Base-by-base conservation (phyloP, 1,140 invertebrate genomes). In the Monochamus saltuarius region DNA sequence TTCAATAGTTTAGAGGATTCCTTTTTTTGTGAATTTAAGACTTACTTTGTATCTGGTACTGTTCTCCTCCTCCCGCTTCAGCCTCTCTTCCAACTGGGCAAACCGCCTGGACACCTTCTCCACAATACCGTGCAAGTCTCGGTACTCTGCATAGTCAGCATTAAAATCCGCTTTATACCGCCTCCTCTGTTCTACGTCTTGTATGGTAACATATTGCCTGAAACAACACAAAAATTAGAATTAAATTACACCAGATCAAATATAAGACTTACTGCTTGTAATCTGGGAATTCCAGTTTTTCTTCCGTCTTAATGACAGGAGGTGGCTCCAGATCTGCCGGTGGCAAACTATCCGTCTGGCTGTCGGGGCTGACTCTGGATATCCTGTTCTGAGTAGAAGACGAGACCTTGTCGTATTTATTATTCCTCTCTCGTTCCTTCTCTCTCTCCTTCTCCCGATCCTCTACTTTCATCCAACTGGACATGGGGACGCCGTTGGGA, bases 151-250 rank as follows among this genome's bases (percentile, higher is more conserved):
- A 77, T 94, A 95, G 71, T 94, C 85, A 56, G 82, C 81, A 73
- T 89, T 89, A 75, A 96, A 97, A 75, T 95, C 92, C 62, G 86
- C 83, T 79, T 94, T 95, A 79, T 96, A 97, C 67, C 84, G 83
- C 61, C 85, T 82, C 67, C 91, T 84, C 79, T 94, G 90, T 66
- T 90, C 88, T 58, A 79, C 73, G 72, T 80, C 85, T 62, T 77
- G 85, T 70, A 97, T 95, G 64, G 83, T 84, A 60, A 85, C 85
- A 75, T 93, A 97, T 78, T 88, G 83, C 69, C 92, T 95, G 77
- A 9, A 76, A 65, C 54, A 38, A 49, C 53, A 22, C 17, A 29
- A 45, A 56, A 42, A 14, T n/a, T 52, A 52, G 52, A n/a, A 56
- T 29, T 10, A 9, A 8, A 11, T 13, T 42, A 35, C 7, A 11